Evolutionary conservation across 2,797 vertebrate genomes (phyloP).

Genomic region (Pangasius krempfi): DNA sequence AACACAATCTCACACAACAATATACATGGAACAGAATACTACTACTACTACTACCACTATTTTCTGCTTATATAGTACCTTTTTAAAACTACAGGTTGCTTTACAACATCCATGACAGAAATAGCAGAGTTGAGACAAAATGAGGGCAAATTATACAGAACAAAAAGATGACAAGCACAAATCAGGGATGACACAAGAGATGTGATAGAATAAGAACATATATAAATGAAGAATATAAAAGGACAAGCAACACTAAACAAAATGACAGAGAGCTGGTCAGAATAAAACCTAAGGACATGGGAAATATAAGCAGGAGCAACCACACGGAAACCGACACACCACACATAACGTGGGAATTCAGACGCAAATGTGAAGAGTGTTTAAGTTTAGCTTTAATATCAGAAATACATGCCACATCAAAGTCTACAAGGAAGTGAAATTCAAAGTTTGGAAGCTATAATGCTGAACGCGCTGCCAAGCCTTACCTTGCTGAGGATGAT

Average conservation of each 20-base stretch:
- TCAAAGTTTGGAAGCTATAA: neutral
- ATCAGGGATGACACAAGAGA: neutral
- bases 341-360: neutral
- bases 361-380: neutral
- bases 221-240: neutral
- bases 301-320: neutral
- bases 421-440: neutral
- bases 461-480: neutral
- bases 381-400: neutral
- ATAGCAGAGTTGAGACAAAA: neutral
- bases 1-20: neutral
- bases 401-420: neutral
- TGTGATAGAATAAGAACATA: neutral
- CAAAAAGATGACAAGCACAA: neutral
- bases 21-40: neutral
- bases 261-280: neutral
- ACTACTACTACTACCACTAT: neutral
- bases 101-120: neutral
- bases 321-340: neutral
- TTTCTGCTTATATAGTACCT: neutral
- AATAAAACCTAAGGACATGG: neutral
- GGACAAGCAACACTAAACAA: neutral
- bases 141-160: neutral
- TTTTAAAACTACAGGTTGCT: neutral
- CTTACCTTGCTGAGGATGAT: slow-evolving; percentile 99